phyloP scores from a whole-genome alignment of 2,888 invertebrate genomes.

The Andrena hattorfiana region DNA sequence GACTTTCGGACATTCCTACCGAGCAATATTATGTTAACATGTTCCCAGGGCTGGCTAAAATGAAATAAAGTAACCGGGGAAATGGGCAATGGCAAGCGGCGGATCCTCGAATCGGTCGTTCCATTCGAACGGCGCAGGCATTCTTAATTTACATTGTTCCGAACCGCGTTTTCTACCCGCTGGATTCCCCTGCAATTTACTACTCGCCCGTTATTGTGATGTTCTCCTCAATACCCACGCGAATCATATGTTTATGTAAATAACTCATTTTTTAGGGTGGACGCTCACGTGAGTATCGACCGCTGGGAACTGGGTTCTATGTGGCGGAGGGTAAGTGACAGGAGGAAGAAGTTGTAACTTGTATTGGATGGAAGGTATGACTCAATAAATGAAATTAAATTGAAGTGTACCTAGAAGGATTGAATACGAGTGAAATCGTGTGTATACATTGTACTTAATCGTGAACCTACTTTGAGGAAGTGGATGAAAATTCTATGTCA shows the following conservation, averaged over 20 bases:
- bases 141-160: neutral
- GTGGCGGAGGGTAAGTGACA: neutral
- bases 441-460: no score
- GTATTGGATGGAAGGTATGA: neutral
- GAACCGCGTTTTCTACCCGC: neutral
- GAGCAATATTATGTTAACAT: constrained; percentile 53
- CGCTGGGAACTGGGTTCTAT: neutral
- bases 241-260: neutral
- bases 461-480: neutral
- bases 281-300: no score
- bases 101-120: constrained; percentile 1
- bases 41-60: constrained; percentile 19
- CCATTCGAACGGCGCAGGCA: constrained; percentile 22
- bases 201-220: neutral
- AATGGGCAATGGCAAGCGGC: neutral
- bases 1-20: constrained; percentile 38
- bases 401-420: neutral
- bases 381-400: neutral
- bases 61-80: constrained; percentile 25
- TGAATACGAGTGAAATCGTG: neutral
- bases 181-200: neutral
- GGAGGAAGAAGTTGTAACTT: constrained; percentile 1
- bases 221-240: neutral
- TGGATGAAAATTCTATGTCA: neutral
- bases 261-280: neutral